Percentiles rank a stretch among this genome's conserved stretches.
phyloP scores from a whole-genome alignment of 2,113 vertebrate species.

The Periophthalmus modestus region DNA sequence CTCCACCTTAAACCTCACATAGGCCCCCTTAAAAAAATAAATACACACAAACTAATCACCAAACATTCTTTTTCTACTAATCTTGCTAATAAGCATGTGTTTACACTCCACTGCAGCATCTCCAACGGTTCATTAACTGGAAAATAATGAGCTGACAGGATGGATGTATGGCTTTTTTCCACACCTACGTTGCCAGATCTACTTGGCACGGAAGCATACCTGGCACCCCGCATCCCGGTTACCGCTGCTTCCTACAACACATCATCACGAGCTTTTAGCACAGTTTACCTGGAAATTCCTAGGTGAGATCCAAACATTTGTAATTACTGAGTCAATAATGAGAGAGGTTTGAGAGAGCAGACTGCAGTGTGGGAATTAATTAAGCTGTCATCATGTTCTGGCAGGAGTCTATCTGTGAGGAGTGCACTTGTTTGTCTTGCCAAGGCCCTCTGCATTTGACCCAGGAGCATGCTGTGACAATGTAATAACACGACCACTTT shows the following conservation, averaged over 20 bases:
- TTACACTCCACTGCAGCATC: background rate
- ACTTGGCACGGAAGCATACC: background rate
- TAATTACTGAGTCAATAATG: slow-evolving; percentile 56
- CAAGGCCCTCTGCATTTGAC: no score
- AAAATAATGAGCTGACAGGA: slow-evolving; percentile 1
- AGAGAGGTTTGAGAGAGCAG: slow-evolving; percentile 12
- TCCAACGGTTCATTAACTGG: background rate
- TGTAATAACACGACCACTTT: no score
- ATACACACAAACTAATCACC: background rate
- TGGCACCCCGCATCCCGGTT: background rate
- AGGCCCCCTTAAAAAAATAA: background rate
- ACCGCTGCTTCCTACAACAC: background rate
- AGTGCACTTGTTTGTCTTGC: no score
- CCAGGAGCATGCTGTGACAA: no score
- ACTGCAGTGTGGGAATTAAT: slow-evolving; percentile 42
- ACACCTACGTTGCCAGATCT: background rate
- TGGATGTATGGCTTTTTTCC: background rate
- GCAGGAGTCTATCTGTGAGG: background rate
- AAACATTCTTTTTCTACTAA: background rate
- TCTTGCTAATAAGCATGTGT: background rate
- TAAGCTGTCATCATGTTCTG: slow-evolving; percentile 40
- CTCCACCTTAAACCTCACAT: background rate
- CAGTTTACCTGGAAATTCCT: slow-evolving; percentile 16
- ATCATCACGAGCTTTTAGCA: slow-evolving; percentile 4
- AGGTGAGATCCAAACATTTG: slow-evolving; percentile 14